A percentile compares a stretch with the other conserved stretches of the same genome.
phyloP scores from a whole-genome alignment of 1,140 invertebrate species.

The Chionoecetes opilio region DNA sequence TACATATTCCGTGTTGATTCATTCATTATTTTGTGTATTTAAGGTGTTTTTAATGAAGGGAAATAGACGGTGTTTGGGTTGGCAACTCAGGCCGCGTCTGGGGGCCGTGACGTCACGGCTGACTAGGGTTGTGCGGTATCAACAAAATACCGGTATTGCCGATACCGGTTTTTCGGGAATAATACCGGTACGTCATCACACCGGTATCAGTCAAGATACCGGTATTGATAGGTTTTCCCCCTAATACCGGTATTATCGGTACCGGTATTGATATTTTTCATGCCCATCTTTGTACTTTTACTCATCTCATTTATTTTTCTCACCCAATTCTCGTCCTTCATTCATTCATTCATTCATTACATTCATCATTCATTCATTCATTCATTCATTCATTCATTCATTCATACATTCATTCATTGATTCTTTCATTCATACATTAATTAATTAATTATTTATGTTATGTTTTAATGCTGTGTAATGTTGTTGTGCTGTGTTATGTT shows the following conservation, averaged over 20 bases:
- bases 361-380: background rate
- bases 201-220: background rate
- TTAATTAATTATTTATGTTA: background rate
- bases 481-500: background rate
- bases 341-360: too few species aligned
- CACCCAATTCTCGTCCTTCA: background rate
- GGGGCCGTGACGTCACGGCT: background rate
- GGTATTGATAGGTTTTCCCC: background rate
- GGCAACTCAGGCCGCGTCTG: too few species aligned
- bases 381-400: background rate
- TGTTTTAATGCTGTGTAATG: background rate
- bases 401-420: background rate
- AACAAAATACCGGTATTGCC: too few species aligned
- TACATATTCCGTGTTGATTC: too few species aligned
- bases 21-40: too few species aligned
- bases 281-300: background rate
- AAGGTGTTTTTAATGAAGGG: too few species aligned
- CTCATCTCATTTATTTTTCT: background rate
- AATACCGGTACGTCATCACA: too few species aligned
- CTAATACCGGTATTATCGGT: background rate
- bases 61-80: too few species aligned
- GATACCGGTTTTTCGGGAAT: too few species aligned
- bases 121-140: too few species aligned
- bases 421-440: background rate
- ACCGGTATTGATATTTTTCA: background rate